These are phyloP conservation scores for Eupithecia insigniata DNA, from an alignment of 2,888 invertebrate species.

Conservation along the genomic window DNA sequence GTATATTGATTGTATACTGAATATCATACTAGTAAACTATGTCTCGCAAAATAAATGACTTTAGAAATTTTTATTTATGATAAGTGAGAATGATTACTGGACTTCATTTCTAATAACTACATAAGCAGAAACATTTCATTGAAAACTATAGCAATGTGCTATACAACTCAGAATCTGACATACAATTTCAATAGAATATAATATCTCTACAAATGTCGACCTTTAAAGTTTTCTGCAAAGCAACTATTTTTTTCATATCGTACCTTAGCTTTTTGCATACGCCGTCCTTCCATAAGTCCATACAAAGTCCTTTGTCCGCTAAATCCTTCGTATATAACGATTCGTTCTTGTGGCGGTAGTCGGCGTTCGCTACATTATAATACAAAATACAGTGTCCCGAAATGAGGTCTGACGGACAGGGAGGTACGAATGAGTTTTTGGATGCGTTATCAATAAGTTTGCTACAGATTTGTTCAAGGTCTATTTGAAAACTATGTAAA, in stretches of 20 bases:
- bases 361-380: constrained; percentile 23
- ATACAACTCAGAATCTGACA: background rate
- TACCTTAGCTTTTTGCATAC: constrained; percentile 2
- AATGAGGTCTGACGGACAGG: constrained; percentile 28
- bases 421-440: constrained; percentile 22
- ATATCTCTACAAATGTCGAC: background rate
- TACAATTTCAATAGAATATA: background rate
- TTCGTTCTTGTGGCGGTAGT: constrained; percentile 15
- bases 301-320: constrained; percentile 14
- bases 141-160: background rate
- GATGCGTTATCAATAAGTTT: constrained; percentile 20
- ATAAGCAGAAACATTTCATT: background rate
- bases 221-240: constrained; percentile 2
- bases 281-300: constrained; percentile 5
- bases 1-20: no score
- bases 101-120: background rate
- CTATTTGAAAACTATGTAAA: background rate
- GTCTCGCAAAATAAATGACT: no score
- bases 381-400: constrained; percentile 29
- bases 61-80: no score
- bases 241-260: constrained; percentile 8
- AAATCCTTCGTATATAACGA: constrained; percentile 15
- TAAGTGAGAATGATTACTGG: no score
- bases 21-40: no score
- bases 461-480: background rate